Base-by-base conservation (phyloP, 2,888 invertebrate genomes). In the Protula sp. region DNA sequence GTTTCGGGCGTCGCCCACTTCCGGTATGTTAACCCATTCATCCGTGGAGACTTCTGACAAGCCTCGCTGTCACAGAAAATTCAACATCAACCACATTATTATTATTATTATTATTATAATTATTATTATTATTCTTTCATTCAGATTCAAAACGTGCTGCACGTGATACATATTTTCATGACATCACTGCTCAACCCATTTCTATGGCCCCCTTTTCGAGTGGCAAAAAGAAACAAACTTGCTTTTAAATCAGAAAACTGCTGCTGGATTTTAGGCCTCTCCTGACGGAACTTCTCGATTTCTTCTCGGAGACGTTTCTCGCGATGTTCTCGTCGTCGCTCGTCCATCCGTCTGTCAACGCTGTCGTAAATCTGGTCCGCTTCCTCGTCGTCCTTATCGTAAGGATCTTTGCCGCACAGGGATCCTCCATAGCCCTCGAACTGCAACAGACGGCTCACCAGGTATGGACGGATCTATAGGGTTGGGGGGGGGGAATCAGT, bases 321-420 rank as follows among this genome's bases (percentile, higher is more conserved):
- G 88, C 97, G 86, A 73, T 98, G 93, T 75, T 99, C 98, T 78
- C 94, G 95, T 26, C 99, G 86, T 76, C 97, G 94, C 76, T 99
- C 99, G 81, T 99, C 99, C 94, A 99, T 98, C 66, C 99, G 85
- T 77, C 94, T 93, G 77, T 99, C 99, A 72, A 99, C 94, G 2
- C 93, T 93, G 80, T 97, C 94, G 81, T 99, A 99, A 70, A 99
- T 95, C 9, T 92, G 91, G 85, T 99, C 99, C 0, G 99, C 99
- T 84, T 99, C 99, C 72, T 98, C 98, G 81, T 99, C 99, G 81
- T 99, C 99, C 85, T 99, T 98, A 79, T 99, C 99, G 80, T 99
- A 99, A 0, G 99, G 99, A 86, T 99, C 99, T 85, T 98, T 99
- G 53, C 93, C 92, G 78, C 99, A 99, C 31, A 99, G 83, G n/a